These are phyloP conservation scores for Metopolophium dirhodum DNA, from an alignment of 1,140 invertebrate genomes.

Conservation along the genomic window DNA sequence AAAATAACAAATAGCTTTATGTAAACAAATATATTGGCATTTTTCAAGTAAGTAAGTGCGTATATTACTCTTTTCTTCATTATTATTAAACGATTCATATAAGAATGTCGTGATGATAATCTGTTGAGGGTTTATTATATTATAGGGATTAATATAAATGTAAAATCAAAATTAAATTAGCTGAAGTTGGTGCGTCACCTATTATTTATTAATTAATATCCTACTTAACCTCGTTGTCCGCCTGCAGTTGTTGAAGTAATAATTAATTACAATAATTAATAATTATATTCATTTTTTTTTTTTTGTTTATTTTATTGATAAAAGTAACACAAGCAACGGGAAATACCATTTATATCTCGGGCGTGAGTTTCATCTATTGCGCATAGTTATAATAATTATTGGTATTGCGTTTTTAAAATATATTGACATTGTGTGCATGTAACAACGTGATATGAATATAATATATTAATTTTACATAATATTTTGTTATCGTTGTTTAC, in stretches of 20 bases:
- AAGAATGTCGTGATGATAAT: too few relatives aligned
- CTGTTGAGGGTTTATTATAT: not conserved
- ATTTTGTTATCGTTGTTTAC: not conserved
- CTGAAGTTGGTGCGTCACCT: not conserved
- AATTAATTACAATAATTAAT: not conserved
- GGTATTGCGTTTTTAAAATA: conserved; percentile 1
- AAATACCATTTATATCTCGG: not conserved
- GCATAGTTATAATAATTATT: not conserved
- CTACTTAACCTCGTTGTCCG: too few relatives aligned
- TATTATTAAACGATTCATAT: not conserved
- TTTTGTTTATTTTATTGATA: not conserved
- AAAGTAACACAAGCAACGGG: not conserved
- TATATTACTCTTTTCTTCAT: not conserved
- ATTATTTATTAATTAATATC: not conserved
- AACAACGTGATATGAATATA: not conserved
- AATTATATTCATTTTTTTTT: not conserved
- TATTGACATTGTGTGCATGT: not conserved
- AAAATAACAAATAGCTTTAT: not conserved
- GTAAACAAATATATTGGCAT: not conserved
- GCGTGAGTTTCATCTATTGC: not conserved
- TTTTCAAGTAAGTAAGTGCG: not conserved
- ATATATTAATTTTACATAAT: not conserved
- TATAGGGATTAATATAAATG: not conserved
- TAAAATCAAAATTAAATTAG: not conserved
- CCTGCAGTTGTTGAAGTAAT: not conserved